Evolutionary conservation across 2,888 invertebrate species (phyloP).

Genomic region (Zonitis immaculata): DNA sequence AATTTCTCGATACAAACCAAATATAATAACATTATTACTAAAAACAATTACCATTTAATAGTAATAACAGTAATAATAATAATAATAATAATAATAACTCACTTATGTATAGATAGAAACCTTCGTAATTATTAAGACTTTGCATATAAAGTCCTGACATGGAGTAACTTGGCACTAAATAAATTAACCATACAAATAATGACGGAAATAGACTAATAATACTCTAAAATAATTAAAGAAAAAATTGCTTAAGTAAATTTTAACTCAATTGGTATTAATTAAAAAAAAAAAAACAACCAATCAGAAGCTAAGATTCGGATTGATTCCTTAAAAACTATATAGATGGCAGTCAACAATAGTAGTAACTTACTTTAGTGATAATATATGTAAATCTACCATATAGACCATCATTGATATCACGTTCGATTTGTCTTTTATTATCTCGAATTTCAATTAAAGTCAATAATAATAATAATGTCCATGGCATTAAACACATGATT

Average conservation of each 20-base stretch:
- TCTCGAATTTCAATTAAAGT: conserved; percentile 56
- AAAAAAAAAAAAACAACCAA: too few species aligned
- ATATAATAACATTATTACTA: conserved; percentile 69
- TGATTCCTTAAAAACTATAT: too few species aligned
- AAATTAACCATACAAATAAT: conserved; percentile 75
- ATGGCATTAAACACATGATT: conserved; percentile 69
- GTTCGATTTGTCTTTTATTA: conserved; percentile 62
- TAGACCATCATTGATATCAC: conserved; percentile 75
- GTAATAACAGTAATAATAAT: conserved; percentile 10
- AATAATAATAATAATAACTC: conserved; percentile 25
- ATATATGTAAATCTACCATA: conserved; percentile 77
- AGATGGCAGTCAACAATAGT: too few species aligned
- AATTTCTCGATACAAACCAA: conserved; percentile 65
- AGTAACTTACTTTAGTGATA: conserved; percentile 63
- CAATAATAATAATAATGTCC: conserved; percentile 71
- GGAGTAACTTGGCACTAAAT: conserved; percentile 81
- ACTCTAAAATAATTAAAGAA: conserved; percentile 67
- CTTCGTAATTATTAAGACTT: conserved; percentile 60
- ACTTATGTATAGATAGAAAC: conserved; percentile 70
- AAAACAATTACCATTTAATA: conserved; percentile 20
- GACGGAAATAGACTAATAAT: conserved; percentile 75
- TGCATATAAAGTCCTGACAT: conserved; percentile 81
- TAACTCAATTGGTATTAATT: too few species aligned
- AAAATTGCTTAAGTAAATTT: too few species aligned
- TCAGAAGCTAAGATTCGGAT: too few species aligned